Percentiles rank a stretch among this genome's conserved stretches.
phyloP scores from a whole-genome alignment of 2,797 vertebrate genomes.

The Garrulus glandarius region DNA sequence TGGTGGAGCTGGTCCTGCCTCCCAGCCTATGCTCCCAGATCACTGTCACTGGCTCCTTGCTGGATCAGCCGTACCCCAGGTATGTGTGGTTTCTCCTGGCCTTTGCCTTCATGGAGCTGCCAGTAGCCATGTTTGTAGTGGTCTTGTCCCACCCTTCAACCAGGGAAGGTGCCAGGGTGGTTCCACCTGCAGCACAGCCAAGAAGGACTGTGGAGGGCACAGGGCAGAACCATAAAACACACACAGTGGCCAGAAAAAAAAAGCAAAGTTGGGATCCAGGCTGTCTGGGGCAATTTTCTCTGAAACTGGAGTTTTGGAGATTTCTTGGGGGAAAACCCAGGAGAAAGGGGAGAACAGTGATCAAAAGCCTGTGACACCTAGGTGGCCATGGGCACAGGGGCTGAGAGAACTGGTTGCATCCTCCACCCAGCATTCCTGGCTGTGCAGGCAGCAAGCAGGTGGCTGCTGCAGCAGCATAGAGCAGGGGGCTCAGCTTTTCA shows the following conservation, averaged over 20 bases:
- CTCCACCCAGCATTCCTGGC: fast-evolving
- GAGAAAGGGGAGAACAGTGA: neutral
- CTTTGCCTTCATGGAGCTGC: neutral
- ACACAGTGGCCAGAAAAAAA: fast-evolving
- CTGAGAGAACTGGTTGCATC: neutral
- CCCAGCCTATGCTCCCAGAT: neutral
- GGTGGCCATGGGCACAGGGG: fast-evolving
- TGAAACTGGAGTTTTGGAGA: neutral
- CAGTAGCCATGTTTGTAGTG: neutral
- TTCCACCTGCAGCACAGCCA: neutral
- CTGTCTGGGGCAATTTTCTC: neutral
- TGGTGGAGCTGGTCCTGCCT: fast-evolving
- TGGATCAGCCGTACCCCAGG: neutral
- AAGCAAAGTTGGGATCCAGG: fast-evolving
- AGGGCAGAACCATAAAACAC: fast-evolving
- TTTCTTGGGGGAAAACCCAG: fast-evolving
- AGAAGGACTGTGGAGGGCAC: neutral
- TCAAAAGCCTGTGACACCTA: neutral
- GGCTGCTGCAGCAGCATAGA: neutral
- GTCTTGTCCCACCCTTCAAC: neutral
- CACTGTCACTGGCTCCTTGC: neutral
- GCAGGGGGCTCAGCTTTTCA: neutral
- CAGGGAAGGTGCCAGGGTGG: neutral
- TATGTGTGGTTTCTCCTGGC: fast-evolving
- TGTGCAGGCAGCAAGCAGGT: neutral